These are phyloP conservation scores for Drosophila stalkeri DNA, from an alignment of 2,888 invertebrate species.

Conservation along the genomic window DNA sequence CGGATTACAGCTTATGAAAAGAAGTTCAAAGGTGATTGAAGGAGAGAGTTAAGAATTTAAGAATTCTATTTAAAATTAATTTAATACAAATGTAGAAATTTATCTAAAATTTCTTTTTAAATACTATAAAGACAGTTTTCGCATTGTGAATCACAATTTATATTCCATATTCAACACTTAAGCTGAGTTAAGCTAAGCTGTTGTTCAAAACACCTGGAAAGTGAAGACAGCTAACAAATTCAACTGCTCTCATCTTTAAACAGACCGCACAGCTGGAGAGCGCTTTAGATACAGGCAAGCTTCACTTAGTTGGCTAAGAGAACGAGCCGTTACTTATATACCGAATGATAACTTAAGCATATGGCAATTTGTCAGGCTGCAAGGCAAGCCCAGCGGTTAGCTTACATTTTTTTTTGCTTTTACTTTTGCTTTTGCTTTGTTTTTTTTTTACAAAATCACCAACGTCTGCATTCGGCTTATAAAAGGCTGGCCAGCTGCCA, in stretches of 20 bases:
- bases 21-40: background rate
- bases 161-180: background rate
- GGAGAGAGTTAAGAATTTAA: background rate
- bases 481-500: conserved; percentile 59
- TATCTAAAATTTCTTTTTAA: background rate
- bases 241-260: background rate
- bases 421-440: conserved; percentile 1
- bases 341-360: conserved; percentile 12
- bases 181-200: background rate
- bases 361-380: conserved; percentile 48
- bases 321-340: conserved; percentile 21
- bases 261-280: background rate
- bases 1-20: background rate
- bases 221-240: background rate
- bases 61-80: background rate
- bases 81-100: background rate
- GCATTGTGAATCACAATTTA: background rate
- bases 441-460: conserved; percentile 17
- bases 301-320: conserved; percentile 6
- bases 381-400: conserved; percentile 2
- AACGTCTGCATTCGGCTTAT: conserved; percentile 50
- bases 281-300: background rate
- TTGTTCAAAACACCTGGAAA: background rate
- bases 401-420: conserved; percentile 10
- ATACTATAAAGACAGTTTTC: background rate